A percentile compares a stretch with the other conserved stretches of the same genome.
Conservation (phyloP, 2,888 invertebrate species). For the Spisula subtruncata region DNA sequence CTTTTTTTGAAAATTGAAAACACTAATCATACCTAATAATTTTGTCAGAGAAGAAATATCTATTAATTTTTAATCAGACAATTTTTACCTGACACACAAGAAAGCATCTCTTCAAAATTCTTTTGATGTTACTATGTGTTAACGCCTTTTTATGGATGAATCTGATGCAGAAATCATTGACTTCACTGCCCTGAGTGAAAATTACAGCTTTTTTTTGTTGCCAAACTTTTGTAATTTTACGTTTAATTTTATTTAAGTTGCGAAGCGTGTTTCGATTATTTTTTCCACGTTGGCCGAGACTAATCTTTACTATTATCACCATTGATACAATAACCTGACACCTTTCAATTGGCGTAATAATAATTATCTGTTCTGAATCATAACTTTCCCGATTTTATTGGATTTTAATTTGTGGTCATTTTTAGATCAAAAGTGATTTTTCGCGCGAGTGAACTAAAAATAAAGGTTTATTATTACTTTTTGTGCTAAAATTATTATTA, state of each 20-base stretch:
- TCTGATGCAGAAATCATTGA: not conserved
- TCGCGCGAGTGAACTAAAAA: not conserved
- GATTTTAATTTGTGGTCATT: conserved; percentile 26
- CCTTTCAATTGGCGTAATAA: not conserved
- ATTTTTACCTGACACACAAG: not conserved
- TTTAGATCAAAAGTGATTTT: conserved; percentile 16
- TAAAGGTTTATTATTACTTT: conserved; percentile 4
- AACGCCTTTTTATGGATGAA: not conserved
- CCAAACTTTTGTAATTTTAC: not conserved
- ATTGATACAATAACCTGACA: not conserved
- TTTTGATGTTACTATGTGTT: not conserved
- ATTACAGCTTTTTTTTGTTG: conserved; percentile 1
- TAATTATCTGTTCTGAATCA: not conserved
- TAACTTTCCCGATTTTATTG: not conserved
- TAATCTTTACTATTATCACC: not conserved
- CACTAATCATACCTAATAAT: not conserved
- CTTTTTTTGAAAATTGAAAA: too few relatives aligned
- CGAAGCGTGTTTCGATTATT: too few relatives aligned
- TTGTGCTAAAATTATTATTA: not conserved
- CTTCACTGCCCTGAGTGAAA: not conserved
- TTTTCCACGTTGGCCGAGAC: too few relatives aligned
- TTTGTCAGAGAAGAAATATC: not conserved
- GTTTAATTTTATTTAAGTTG: not conserved
- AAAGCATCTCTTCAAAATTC: not conserved
- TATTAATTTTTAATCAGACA: not conserved